Base-by-base conservation (phyloP, 2,888 invertebrate genomes). In the Corbicula japonica region DNA sequence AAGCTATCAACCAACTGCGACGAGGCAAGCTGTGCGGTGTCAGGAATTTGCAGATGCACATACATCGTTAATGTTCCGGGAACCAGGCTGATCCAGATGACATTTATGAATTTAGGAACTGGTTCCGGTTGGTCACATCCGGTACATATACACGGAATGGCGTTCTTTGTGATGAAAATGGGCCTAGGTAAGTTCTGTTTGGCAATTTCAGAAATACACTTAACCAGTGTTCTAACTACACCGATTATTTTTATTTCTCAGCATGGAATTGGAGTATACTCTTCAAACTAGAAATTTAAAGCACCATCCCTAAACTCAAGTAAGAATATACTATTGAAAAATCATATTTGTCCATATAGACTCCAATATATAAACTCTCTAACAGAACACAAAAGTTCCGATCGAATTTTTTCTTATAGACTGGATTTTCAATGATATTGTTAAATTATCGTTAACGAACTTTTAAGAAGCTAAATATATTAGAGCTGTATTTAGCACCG, bases 121-220 rank as follows among this genome's bases (percentile, higher is more conserved):
- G 88, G 87, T 8, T 61, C 69, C 3, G 87, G 86, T 0, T 85
- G 78, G 71, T 86, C 88, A 28, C 90, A 90, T 56, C 87, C 87
- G 0, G 66, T 90, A 26, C 90, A 90, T 70, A 58, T 90, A 34
- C 90, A 90, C 54, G 90, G 90, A 18, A 87, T 89, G 56, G 86
- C 83, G 8, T 90, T 90, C 66, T 88, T 86, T 30, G 88, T 90
- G 0, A 48, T 41, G 72, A 72, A 72, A 44, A 63, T 72, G 63
- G 72, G 72, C 10, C 54, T 63, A 26, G 62, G 75, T 35, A 35
- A 38, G 23, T 58, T 50, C 46, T 10, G 34, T n/a, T n/a, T 48
- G 15, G n/a, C n/a, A n/a, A n/a, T n/a, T n/a, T n/a, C n/a, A n/a
- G n/a, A n/a, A n/a, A n/a, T n/a, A 18, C 41, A 18, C 15, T 12